phyloP scores from a whole-genome alignment of 2,113 vertebrate genomes.

The Butorides virescens region DNA sequence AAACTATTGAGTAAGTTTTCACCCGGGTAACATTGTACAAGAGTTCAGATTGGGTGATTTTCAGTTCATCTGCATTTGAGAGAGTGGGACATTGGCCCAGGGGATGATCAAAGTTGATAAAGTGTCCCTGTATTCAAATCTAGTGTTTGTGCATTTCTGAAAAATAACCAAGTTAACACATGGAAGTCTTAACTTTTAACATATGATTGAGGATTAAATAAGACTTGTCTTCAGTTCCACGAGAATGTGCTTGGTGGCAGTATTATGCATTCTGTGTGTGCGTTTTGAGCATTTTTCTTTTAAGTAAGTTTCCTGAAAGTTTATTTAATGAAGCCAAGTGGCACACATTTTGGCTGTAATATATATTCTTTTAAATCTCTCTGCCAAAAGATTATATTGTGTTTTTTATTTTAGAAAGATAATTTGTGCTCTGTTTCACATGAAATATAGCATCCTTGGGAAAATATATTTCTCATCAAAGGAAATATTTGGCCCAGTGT shows the following conservation, averaged over 20 bases:
- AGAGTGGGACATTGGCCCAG: neutral
- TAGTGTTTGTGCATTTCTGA: neutral
- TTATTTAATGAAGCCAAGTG: constrained; percentile 3
- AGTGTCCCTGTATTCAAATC: neutral
- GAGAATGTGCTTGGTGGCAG: constrained; percentile 18
- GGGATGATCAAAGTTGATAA: neutral
- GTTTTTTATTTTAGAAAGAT: neutral
- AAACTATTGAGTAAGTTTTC: neutral
- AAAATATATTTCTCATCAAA: constrained; percentile 47
- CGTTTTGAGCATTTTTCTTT: constrained; percentile 21
- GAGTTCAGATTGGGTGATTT: neutral
- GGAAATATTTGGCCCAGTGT: constrained; percentile 6
- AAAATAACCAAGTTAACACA: neutral
- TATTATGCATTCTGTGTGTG: constrained; percentile 8
- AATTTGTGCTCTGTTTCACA: constrained; percentile 28
- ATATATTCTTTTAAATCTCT: constrained; percentile 24
- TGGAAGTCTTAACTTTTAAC: neutral
- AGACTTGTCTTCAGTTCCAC: constrained; percentile 34
- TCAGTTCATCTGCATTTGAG: neutral
- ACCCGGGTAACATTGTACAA: neutral
- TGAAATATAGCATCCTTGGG: constrained; percentile 31
- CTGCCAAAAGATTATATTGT: neutral
- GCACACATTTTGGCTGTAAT: constrained; percentile 17
- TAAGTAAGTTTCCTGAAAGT: constrained; percentile 28
- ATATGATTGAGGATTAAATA: neutral